Percentiles rank a stretch among this genome's conserved stretches.
phyloP scores from a whole-genome alignment of 2,888 invertebrate genomes.

The Gryllus longicercus region DNA sequence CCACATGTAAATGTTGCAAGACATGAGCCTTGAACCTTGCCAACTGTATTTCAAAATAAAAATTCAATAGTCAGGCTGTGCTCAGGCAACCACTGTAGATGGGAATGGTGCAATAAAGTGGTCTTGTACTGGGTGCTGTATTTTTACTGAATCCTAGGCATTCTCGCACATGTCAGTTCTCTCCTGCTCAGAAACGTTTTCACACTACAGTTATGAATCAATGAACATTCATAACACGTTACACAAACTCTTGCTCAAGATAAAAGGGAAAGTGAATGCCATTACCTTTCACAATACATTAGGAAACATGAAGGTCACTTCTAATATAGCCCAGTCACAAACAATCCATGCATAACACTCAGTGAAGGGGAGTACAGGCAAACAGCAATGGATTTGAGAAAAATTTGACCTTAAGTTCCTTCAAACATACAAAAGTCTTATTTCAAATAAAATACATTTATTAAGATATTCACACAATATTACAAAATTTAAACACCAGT shows the following conservation, averaged over 20 bases:
- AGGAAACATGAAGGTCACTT: no score
- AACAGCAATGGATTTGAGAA: no score
- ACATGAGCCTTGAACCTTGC: neutral
- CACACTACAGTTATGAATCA: no score
- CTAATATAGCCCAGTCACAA: no score
- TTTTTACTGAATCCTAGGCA: constrained; percentile 11
- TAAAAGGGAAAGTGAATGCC: no score
- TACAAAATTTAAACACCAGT: constrained; percentile 10
- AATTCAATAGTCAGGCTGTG: neutral
- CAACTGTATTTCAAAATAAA: neutral
- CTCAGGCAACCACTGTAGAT: constrained; percentile 26
- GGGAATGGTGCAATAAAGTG: constrained; percentile 34
- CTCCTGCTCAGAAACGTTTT: no score
- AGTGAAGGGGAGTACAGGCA: no score
- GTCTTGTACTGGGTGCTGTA: constrained; percentile 27
- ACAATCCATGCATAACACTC: no score
- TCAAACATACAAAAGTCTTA: neutral
- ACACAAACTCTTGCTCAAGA: no score
- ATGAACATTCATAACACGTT: no score
- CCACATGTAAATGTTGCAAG: neutral
- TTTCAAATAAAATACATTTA: constrained; percentile 17
- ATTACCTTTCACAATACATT: no score
- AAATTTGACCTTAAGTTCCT: no score
- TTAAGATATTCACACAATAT: constrained; percentile 2
- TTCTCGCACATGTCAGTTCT: neutral